Evolutionary conservation across 2,888 invertebrate species (phyloP), one percentile per base, ranked within the genome.

Genomic region (Sylvicola fuscatus): DNA sequence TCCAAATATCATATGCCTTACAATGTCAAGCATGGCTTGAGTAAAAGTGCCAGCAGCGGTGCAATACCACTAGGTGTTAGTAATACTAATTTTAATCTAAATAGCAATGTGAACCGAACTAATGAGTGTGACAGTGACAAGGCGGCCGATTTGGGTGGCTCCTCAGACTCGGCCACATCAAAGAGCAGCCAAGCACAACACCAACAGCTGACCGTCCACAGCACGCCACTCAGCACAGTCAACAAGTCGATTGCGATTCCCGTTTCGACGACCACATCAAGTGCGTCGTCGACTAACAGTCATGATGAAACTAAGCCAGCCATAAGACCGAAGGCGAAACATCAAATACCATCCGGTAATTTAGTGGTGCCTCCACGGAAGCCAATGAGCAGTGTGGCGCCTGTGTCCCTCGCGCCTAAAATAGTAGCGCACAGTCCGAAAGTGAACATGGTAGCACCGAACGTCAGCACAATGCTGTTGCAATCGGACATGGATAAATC

Each of bases 1-100:
- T 84, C 79, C 30, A 92, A 84, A 60, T 89, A 83, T 63, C 87
- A 89, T 64, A 86, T 89, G 58, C 87, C 89, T 46, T 82, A 84
- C 61, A 89, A 77, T 53, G 83, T 80, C 27, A 89, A 84, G 59
- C 82, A 83, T 54, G 72, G 76, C 12, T 61, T 73, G 14, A 36
- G 17, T 3, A 36, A 36, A 36, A 36, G 36, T 36, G 36, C 32
- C 13, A 36, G 36, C 29, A 36, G 36, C 26, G 36, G 36, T 36
- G 36, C 34, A 11, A 38, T 38, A 32, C 32, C 35, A 29, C 11
- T 29, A 29, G n/a, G 12, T 13, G 14, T 13, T 29, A 13, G 29
- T 29, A n/a, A 10, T 13, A n/a, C n/a, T n/a, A 21, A 8, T 21
- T 8, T 21, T 21, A 21, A 21, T 21, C 21, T 21, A 6, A 21